Percentiles rank a stretch among this genome's conserved stretches.
Evolutionary conservation across 2,888 invertebrate genomes (phyloP).

Genomic region (Cryptophagus acutangulus): DNA sequence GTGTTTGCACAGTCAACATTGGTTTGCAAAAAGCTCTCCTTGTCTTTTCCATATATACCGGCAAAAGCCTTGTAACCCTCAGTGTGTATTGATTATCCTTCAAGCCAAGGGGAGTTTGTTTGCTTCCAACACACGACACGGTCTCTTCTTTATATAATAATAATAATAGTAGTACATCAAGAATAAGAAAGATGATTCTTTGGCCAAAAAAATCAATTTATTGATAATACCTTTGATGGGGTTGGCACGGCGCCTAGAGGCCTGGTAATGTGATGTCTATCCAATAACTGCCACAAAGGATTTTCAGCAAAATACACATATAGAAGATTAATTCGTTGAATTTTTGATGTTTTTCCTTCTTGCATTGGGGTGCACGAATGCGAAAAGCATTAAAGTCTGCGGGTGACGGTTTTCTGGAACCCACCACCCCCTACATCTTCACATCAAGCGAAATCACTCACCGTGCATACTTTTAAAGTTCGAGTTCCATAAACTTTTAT

Average conservation of each 20-base stretch:
- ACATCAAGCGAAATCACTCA: constrained; percentile 6
- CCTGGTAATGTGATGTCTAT: too few species aligned
- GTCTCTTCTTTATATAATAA: constrained; percentile 7
- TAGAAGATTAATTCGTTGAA: constrained; percentile 23
- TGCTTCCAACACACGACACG: constrained; percentile 39
- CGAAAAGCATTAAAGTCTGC: constrained; percentile 9
- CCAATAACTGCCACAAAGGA: constrained; percentile 29
- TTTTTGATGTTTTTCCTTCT: not conserved
- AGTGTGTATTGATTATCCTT: constrained; percentile 38
- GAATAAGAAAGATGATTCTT: too few species aligned
- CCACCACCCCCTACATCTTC: constrained; percentile 3
- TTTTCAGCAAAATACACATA: constrained; percentile 27
- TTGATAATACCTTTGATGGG: too few species aligned
- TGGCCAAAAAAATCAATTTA: too few species aligned
- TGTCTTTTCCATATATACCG: constrained; percentile 21
- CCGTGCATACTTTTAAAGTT: constrained; percentile 21
- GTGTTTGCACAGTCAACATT: constrained; percentile 36
- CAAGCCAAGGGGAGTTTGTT: constrained; percentile 35
- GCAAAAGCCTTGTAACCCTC: constrained; percentile 25
- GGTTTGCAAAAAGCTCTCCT: constrained; percentile 23
- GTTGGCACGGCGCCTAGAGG: too few species aligned
- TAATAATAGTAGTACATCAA: too few species aligned
- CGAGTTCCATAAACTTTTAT: constrained; percentile 18
- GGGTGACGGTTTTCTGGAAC: constrained; percentile 6
- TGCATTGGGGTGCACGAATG: constrained; percentile 4